Percentiles rank a stretch among this genome's conserved stretches.
Conservation (phyloP, 2,113 vertebrate genomes). For the Triplophysa rosa region DNA sequence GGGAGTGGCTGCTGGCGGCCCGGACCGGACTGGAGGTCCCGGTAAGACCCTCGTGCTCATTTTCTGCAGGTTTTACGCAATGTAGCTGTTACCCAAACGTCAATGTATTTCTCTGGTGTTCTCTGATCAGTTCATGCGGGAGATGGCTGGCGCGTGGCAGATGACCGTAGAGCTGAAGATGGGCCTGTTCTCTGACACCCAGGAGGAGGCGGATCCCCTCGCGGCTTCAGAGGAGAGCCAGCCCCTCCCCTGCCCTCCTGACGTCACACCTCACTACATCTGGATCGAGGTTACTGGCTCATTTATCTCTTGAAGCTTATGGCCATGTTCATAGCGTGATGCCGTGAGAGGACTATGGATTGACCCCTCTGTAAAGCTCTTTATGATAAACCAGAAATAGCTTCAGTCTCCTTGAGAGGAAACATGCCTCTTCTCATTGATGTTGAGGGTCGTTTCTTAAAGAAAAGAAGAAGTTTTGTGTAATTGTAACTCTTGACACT, state of each 20-base stretch:
- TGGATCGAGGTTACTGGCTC: conserved; percentile 88
- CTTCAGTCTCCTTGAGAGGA: not conserved
- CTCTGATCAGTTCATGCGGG: conserved; percentile 87
- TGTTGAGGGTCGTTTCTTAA: not conserved
- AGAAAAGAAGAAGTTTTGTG: too few species aligned
- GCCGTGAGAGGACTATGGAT: not conserved
- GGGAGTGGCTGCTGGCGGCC: conserved; percentile 98
- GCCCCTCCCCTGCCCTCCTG: conserved; percentile 87
- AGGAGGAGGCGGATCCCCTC: conserved; percentile 93
- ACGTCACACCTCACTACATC: conserved; percentile 92
- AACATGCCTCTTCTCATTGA: not conserved
- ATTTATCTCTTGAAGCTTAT: not conserved
- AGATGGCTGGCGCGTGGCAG: conserved; percentile 98
- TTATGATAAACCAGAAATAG: conserved; percentile 33
- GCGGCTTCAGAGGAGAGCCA: conserved; percentile 96
- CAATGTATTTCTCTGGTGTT: not conserved
- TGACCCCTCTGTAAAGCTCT: not conserved
- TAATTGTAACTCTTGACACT: too few species aligned
- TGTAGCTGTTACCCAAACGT: not conserved
- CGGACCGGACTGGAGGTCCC: conserved; percentile 92
- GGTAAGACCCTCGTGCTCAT: conserved; percentile 67
- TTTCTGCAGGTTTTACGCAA: not conserved
- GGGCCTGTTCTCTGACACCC: conserved; percentile 89
- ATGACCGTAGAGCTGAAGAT: conserved; percentile 97
- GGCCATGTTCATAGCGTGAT: not conserved